Evolutionary conservation across 1,140 invertebrate genomes (phyloP).

Genomic region (Microplitis mediator): DNA sequence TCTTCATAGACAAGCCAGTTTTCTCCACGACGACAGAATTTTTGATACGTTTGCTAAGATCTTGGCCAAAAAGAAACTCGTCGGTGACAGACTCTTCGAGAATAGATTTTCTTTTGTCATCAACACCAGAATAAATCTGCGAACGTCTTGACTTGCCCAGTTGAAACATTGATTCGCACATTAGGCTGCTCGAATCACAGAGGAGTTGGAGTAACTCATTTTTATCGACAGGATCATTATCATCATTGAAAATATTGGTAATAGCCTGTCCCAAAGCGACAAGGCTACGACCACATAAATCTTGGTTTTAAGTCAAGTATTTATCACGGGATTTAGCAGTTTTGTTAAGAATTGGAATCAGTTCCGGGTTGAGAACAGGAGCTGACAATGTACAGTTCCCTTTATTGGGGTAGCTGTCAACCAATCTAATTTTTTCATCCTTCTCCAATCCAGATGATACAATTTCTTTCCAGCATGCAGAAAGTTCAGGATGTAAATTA

Average conservation of each 20-base stretch:
- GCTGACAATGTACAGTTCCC: constrained; percentile 21
- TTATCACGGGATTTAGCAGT: constrained; percentile 21
- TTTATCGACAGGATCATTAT: constrained; percentile 19
- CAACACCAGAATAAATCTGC: constrained; percentile 26
- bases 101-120: constrained; percentile 25
- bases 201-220: constrained; percentile 17
- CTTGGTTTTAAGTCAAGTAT: constrained; percentile 16
- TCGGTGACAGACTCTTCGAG: constrained; percentile 29
- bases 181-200: constrained; percentile 27
- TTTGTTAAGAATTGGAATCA: constrained; percentile 11
- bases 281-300: constrained; percentile 16
- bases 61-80: constrained; percentile 19
- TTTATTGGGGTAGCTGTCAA: constrained; percentile 23
- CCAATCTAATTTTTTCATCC: not conserved
- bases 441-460: constrained; percentile 9
- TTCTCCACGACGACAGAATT: not conserved
- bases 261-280: not conserved
- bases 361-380: constrained; percentile 19
- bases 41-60: constrained; percentile 29
- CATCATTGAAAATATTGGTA: constrained; percentile 13
- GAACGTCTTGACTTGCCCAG: constrained; percentile 23
- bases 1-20: not conserved
- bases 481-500: not conserved
- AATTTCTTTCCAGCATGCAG: constrained; percentile 19
- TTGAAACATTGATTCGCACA: constrained; percentile 25